These are phyloP conservation scores for cat (Felis catus) DNA, from an alignment of 2,113 vertebrate genomes.

Conservation along the genomic window DNA sequence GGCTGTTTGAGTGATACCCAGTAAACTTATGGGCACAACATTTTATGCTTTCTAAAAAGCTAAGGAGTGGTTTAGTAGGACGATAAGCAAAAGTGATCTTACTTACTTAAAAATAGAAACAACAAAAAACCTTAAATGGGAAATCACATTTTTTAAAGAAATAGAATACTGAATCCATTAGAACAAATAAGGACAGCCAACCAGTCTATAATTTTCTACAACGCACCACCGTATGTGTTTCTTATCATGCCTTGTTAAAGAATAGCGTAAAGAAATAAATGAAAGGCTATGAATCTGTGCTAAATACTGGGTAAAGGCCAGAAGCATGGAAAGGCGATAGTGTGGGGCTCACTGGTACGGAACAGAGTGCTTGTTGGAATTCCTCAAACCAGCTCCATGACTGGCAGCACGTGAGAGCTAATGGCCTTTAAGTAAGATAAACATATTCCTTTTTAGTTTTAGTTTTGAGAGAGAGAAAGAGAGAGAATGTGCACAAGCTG, in stretches of 20 bases:
- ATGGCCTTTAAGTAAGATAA: background rate
- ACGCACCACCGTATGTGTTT: background rate
- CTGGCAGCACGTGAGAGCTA: background rate
- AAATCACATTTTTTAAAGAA: background rate
- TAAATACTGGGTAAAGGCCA: background rate
- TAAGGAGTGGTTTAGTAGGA: background rate
- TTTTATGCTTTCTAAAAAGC: constrained; percentile 47
- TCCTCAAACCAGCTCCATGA: background rate
- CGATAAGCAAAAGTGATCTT: background rate
- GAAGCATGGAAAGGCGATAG: background rate
- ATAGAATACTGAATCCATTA: background rate
- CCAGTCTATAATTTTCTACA: background rate
- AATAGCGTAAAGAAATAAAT: background rate
- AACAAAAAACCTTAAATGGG: background rate
- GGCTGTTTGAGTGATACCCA: background rate
- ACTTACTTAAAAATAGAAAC: background rate
- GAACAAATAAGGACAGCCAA: background rate
- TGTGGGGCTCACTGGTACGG: background rate
- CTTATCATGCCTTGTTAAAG: background rate
- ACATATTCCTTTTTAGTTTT: background rate
- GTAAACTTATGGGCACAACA: background rate
- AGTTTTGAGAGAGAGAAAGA: no score
- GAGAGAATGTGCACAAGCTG: no score
- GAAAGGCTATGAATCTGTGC: background rate
- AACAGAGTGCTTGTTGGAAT: background rate